Conservation (phyloP, 2,113 vertebrate species). For the Oncorhynchus gorbuscha region DNA sequence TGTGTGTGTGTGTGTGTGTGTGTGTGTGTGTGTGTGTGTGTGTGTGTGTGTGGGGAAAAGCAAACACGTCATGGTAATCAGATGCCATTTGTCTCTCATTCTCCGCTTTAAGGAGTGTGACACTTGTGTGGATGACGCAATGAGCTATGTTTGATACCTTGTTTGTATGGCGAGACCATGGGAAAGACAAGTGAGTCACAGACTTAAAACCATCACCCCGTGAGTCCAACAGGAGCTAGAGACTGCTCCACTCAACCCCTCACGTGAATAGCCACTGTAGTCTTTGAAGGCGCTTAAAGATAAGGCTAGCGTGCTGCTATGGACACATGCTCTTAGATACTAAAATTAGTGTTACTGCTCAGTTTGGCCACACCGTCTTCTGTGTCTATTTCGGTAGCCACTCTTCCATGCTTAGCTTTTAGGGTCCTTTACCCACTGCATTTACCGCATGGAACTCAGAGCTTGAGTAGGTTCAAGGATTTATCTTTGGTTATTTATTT, state of each 20-base stretch:
- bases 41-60: background rate
- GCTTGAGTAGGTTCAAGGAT: constrained; percentile 57
- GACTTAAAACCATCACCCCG: constrained; percentile 11
- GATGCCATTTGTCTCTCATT: constrained; percentile 27
- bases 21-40: background rate
- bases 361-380: constrained; percentile 76
- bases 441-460: constrained; percentile 55
- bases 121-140: background rate
- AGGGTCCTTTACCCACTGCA: constrained; percentile 40
- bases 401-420: constrained; percentile 66
- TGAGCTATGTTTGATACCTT: constrained; percentile 19
- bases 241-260: constrained; percentile 7
- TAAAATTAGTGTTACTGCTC: constrained; percentile 89
- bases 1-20: background rate
- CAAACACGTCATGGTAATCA: constrained; percentile 35
- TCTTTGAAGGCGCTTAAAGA: constrained; percentile 40
- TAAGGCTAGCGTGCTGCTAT: constrained; percentile 39
- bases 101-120: constrained; percentile 19
- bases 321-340: constrained; percentile 61
- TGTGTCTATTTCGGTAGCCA: constrained; percentile 79
- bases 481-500: constrained; percentile 31
- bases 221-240: constrained; percentile 5
- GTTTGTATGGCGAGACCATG: too few relatives aligned
- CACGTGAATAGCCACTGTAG: constrained; percentile 33
- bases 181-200: constrained; percentile 38